Evolutionary conservation across 2,113 vertebrate genomes (phyloP).

Genomic region (Phalacrocorax pelagicus): DNA sequence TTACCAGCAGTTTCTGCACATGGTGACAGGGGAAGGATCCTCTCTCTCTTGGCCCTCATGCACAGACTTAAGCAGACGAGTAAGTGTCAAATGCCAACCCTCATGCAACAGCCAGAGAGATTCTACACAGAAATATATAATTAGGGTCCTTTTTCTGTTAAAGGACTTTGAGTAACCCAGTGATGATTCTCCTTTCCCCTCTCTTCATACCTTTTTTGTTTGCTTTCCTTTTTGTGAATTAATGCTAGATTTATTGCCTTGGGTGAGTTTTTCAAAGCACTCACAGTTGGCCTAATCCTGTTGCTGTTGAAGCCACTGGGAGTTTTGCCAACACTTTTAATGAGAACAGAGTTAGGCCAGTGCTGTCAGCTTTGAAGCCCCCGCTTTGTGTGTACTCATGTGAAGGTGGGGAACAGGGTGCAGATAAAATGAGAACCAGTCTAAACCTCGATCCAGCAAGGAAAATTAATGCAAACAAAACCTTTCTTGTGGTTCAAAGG

Average conservation of each 20-base stretch:
- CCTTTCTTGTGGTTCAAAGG: background rate
- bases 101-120: background rate
- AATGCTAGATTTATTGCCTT: slow-evolving; percentile 16
- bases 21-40: background rate
- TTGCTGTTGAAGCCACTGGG: slow-evolving; percentile 38
- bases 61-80: background rate
- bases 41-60: background rate
- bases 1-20: background rate
- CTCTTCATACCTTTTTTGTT: background rate
- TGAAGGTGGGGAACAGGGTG: slow-evolving; percentile 21
- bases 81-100: background rate
- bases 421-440: slow-evolving; percentile 38
- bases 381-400: slow-evolving; percentile 8
- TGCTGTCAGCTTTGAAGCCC: slow-evolving; percentile 41
- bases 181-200: background rate
- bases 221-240: background rate
- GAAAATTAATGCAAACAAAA: slow-evolving; percentile 20
- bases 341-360: slow-evolving; percentile 16
- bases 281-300: slow-evolving; percentile 30
- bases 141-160: background rate
- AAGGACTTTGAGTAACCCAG: background rate
- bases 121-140: background rate
- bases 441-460: slow-evolving; percentile 29
- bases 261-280: slow-evolving; percentile 22
- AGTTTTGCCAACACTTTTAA: slow-evolving; percentile 47